Evolutionary conservation across 2,113 vertebrate genomes (phyloP).

Genomic region (Psilopogon haemacephalus): DNA sequence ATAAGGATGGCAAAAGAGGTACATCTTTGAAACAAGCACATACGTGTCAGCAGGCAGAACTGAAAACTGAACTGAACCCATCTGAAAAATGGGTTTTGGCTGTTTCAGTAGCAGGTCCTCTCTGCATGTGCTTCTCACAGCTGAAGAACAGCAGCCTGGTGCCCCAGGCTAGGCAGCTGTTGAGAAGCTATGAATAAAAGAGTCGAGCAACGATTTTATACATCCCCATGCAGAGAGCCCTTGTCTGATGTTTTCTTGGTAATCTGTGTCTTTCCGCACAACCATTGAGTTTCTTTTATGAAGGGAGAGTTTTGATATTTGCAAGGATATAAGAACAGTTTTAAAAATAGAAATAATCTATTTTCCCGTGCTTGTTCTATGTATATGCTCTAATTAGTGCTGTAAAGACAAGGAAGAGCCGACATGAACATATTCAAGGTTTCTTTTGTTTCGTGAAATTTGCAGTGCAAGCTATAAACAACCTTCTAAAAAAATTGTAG

Average conservation of each 20-base stretch:
- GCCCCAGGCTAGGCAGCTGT: background rate
- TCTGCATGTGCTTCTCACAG: background rate
- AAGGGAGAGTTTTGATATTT: background rate
- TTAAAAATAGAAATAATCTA: background rate
- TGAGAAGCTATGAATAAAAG: background rate
- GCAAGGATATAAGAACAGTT: background rate
- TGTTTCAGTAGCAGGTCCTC: background rate
- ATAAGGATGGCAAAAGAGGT: background rate
- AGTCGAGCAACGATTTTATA: background rate
- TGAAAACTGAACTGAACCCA: too few species aligned
- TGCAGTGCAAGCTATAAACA: background rate
- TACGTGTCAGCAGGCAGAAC: accelerated
- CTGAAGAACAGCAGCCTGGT: background rate
- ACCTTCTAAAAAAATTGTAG: background rate
- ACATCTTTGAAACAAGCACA: background rate
- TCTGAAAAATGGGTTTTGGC: background rate
- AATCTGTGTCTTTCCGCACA: background rate
- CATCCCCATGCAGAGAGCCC: background rate
- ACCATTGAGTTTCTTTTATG: background rate
- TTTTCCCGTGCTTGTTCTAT: background rate
- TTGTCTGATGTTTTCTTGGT: background rate
- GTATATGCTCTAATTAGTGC: background rate
- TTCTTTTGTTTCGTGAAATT: background rate
- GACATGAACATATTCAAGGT: background rate
- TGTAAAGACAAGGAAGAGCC: background rate